Base-by-base conservation (phyloP, 2,888 invertebrate genomes). In the Lysandra coridon region DNA sequence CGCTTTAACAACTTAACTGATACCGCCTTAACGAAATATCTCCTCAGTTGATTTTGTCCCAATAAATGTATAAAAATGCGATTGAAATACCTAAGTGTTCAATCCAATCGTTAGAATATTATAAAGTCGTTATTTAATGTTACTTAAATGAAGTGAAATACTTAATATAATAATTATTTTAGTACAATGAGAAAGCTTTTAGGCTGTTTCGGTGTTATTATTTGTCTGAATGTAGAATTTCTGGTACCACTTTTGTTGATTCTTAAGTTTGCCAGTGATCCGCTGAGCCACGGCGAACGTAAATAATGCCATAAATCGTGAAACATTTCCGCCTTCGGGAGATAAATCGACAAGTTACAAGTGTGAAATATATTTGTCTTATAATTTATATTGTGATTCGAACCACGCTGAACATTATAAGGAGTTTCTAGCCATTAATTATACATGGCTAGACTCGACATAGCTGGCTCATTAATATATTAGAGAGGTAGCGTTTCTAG, bases 301-400 rank as follows among this genome's bases (percentile, higher is more conserved):
- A 69, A 69, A 69, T 69, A 69, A 33, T 14, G 69, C 69, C 69
- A 69, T 69, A 37, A 37, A 69, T 33, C 33, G 69, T 69, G 5
- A 12, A 33, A 30, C 33, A 69, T 69, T 33, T 69, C 37, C 33
- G 14, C 12, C 69, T 23, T 33, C 4, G 69, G 33, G 49, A 62
- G 69, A 69, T 69, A 69, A 69, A 69, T 69, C 33, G 69, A 69
- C 69, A 69, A 69, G 69, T 37, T 17, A 69, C 69, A 69, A 69
- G 69, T 69, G 69, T 69, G 69, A 69, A 69, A 69, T 69, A 37
- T 69, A 69, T 69, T 69, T 69, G 69, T 69, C 69, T 69, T 69
- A 69, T 69, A 69, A 69, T 69, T 69, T 69, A 69, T 69, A 69
- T 33, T 69, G 69, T 69, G 69, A 69, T 69, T 69, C 69, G 14